Base-by-base conservation (phyloP, 1,140 invertebrate species). In the Diorhabda elongata region DNA sequence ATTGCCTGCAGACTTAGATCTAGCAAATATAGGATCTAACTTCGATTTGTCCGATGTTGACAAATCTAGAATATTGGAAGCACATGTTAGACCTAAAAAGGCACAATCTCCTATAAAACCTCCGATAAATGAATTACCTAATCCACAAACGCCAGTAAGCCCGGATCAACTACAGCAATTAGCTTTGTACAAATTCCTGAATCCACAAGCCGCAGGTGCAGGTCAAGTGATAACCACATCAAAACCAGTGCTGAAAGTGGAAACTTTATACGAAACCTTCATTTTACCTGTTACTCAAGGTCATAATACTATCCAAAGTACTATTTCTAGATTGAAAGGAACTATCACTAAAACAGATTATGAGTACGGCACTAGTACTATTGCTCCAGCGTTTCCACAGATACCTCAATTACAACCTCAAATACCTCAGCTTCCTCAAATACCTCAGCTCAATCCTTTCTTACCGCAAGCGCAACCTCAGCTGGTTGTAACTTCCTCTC, bases 241-340 rank as follows among this genome's bases (percentile, higher is more conserved):
- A 0, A 89, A 88, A 71, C 92, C 92, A 0, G 83, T 93, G 0
- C 75, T 92, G 0, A 89, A 89, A 74, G 82, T 91, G 8, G 90
- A 93, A 77, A 94, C 92, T 0, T 71, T 93, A 2, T 94, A 90
- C 78, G 91, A 93, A 77, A 91, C 91, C 0, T 91, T 93, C 74
- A 88, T 93, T 0, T 87, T 94, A 66, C 92, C 92, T 0, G 77
- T 94, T 2, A 87, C 91, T 42, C 90, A 90, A 71, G 90, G 89
- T 4, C 87, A 87, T 8, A 89, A 86, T 69, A 93, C 91, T 0
- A 83, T 90, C 7, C 87, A 87, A 44, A 92, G 90, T 68, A 94
- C 92, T 0, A 83, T 94, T 8, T 91, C 91, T 0, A 80, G 80
- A 67, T 57, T 77, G 7, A 86, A 93, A 7, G 90, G 87, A 2